phyloP scores from a whole-genome alignment of 2,888 invertebrate species.

The Synergus gifuensis region DNA sequence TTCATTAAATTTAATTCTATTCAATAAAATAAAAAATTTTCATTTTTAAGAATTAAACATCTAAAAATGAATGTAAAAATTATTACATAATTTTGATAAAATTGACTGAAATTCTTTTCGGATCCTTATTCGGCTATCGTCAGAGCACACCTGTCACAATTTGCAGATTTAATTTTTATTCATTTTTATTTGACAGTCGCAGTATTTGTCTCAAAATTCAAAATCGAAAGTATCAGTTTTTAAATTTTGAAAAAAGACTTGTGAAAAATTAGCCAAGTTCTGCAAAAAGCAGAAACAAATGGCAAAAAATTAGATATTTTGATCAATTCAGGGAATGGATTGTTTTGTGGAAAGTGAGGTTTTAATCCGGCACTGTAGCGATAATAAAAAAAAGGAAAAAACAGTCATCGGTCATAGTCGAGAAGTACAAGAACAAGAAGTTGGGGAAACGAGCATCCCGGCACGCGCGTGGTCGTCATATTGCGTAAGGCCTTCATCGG shows the following conservation, averaged over 20 bases:
- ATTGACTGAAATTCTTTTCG: neutral
- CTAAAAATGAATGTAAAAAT: neutral
- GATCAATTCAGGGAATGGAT: constrained; percentile 53
- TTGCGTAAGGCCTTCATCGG: constrained; percentile 66
- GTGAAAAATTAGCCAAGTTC: neutral
- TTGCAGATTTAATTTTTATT: neutral
- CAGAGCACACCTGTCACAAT: neutral
- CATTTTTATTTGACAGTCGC: neutral
- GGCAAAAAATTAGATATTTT: neutral
- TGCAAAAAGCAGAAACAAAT: neutral
- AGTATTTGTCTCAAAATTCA: neutral
- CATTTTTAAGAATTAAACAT: neutral
- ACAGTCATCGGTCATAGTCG: constrained; percentile 22
- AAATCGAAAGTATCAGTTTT: constrained; percentile 6
- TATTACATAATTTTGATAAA: neutral
- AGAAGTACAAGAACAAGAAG: neutral
- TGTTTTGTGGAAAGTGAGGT: constrained; percentile 30
- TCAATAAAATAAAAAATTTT: too few species aligned
- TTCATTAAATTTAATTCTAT: too few species aligned
- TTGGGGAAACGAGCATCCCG: constrained; percentile 45
- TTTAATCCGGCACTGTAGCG: constrained; percentile 42
- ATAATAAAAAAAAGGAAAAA: constrained; percentile 42
- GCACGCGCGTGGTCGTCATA: constrained; percentile 62
- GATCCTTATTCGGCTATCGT: constrained; percentile 12
- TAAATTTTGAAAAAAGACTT: neutral